These are phyloP conservation scores for Patiria miniata DNA, from an alignment of 35 echinoderm and acorn worm genomes.

Conservation along the genomic window DNA sequence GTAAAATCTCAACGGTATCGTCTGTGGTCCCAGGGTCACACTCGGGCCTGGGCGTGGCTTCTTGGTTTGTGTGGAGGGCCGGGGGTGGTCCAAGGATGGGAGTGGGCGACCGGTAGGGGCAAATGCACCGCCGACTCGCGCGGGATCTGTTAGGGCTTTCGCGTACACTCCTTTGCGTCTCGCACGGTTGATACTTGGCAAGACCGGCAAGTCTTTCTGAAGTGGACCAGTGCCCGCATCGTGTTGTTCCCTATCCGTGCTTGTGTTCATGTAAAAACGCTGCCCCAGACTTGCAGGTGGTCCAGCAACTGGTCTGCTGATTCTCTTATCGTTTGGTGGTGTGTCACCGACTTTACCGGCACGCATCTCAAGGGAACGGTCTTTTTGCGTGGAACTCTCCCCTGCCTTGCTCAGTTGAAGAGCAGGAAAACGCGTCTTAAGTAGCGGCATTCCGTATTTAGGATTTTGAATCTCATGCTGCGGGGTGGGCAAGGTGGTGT, in stretches of 20 bases:
- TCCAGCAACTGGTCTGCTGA: background rate
- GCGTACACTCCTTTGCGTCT: too few species aligned
- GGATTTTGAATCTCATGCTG: background rate
- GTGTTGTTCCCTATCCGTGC: background rate
- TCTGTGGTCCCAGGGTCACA: background rate
- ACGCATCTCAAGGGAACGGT: conserved; percentile 16
- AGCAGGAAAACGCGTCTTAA: conserved; percentile 45
- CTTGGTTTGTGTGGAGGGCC: background rate
- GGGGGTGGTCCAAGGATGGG: background rate
- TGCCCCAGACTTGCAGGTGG: too few species aligned
- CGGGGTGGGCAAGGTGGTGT: background rate
- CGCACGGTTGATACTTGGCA: too few species aligned
- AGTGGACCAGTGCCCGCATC: background rate
- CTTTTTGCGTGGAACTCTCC: background rate
- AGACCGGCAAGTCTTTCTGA: too few species aligned
- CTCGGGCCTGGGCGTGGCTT: background rate
- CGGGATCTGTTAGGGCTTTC: too few species aligned
- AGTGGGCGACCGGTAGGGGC: too few species aligned
- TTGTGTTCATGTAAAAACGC: conserved; percentile 13
- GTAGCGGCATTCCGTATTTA: background rate
- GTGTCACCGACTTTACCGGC: conserved; percentile 48
- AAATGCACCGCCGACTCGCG: too few species aligned
- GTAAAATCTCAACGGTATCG: conserved; percentile 1
- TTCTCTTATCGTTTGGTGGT: conserved; percentile 26
- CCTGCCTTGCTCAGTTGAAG: conserved; percentile 23